Evolutionary conservation across 2,888 invertebrate species (phyloP).

Genomic region (Cheilosia pagana): DNA sequence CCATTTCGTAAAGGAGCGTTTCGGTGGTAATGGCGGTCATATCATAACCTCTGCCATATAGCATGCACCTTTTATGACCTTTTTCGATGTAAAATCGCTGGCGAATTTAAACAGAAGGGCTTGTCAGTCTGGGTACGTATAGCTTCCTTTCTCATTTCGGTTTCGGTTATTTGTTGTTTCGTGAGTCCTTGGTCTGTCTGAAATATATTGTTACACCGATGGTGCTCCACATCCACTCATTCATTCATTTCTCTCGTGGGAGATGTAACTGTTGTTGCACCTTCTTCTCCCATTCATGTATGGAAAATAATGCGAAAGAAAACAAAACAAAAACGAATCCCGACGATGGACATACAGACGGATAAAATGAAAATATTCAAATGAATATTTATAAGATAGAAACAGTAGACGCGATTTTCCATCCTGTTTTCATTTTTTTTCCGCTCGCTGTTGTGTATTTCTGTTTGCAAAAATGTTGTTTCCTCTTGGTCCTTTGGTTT

Average conservation of each 20-base stretch:
- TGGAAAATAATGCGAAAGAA: conserved; percentile 64
- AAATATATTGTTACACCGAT: conserved; percentile 31
- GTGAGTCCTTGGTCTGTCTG: conserved; percentile 4
- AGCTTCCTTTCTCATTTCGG: not conserved
- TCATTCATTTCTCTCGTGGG: conserved; percentile 66
- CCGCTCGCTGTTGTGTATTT: not conserved
- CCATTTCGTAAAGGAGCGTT: conserved; percentile 19
- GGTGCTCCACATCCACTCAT: conserved; percentile 24
- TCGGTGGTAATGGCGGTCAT: conserved; percentile 12
- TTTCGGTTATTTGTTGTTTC: not conserved
- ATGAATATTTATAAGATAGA: conserved; percentile 73
- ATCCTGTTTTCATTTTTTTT: conserved; percentile 9
- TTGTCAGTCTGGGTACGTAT: not conserved
- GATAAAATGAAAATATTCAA: conserved; percentile 68
- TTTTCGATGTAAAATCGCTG: conserved; percentile 18
- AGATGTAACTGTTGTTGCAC: conserved; percentile 59
- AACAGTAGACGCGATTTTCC: conserved; percentile 66
- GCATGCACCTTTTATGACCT: conserved; percentile 13
- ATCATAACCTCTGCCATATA: conserved; percentile 1
- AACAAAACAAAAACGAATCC: conserved; percentile 27
- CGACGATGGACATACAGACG: conserved; percentile 54
- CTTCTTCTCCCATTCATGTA: conserved; percentile 60
- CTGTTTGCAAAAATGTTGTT: conserved; percentile 24
- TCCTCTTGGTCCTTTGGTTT: conserved; percentile 36
- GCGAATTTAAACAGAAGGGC: conserved; percentile 14